Conservation (phyloP, 2,113 vertebrate genomes). For the Polyodon spathula region DNA sequence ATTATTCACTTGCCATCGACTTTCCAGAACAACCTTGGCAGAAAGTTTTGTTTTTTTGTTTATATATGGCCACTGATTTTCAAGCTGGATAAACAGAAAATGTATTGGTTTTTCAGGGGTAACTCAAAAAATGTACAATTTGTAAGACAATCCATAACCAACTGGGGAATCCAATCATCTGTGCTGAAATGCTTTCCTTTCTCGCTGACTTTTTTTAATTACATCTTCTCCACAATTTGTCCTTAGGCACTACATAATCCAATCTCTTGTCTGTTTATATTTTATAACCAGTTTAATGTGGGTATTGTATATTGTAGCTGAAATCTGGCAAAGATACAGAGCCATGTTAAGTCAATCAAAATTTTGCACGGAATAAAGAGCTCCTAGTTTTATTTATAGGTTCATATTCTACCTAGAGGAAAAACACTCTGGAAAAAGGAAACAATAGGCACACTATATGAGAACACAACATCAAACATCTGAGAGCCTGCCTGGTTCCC, state of each 20-base stretch:
- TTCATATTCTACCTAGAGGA: background rate
- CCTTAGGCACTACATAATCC: background rate
- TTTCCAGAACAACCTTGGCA: too few species aligned
- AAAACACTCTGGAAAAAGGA: background rate
- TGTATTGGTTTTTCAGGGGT: too few species aligned
- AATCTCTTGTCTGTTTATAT: background rate
- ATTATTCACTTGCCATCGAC: too few species aligned
- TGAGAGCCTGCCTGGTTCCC: background rate
- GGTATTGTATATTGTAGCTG: background rate
- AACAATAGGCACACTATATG: slow-evolving; percentile 4
- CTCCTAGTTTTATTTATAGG: slow-evolving; percentile 1
- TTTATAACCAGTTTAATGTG: background rate
- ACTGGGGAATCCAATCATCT: too few species aligned
- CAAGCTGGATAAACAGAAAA: too few species aligned
- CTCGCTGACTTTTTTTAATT: background rate
- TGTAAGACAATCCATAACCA: too few species aligned
- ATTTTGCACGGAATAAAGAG: background rate
- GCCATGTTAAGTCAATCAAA: background rate
- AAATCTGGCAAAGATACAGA: background rate
- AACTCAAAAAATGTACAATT: too few species aligned
- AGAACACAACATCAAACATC: slow-evolving; percentile 1
- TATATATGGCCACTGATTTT: too few species aligned
- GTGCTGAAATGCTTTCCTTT: background rate
- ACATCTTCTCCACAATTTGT: background rate
- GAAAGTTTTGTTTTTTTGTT: too few species aligned